Evolutionary conservation across 2,888 invertebrate species (phyloP).

Genomic region (Drosophila lacicola): DNA sequence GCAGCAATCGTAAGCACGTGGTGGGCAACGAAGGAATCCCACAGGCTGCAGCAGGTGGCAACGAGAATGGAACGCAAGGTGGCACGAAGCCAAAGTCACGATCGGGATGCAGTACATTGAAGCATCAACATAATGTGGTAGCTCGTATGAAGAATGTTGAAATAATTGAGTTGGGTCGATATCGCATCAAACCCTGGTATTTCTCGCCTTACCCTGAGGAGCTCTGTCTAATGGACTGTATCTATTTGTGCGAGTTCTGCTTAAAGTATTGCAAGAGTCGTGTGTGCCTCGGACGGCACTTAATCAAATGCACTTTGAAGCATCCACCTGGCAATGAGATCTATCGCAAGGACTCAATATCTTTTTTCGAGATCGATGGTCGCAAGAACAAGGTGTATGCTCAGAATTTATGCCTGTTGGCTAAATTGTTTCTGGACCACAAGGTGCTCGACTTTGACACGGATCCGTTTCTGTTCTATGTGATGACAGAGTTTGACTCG

Average conservation of each 20-base stretch:
- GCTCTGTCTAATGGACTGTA: constrained; percentile 93
- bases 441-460: constrained; percentile 99
- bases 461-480: constrained; percentile 99
- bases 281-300: constrained; percentile 96
- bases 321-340: constrained; percentile 98
- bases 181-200: constrained; percentile 99
- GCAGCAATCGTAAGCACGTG: constrained; percentile 83
- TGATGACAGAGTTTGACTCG: constrained; percentile 91
- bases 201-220: constrained; percentile 99
- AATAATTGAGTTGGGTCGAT: constrained; percentile 96
- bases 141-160: constrained; percentile 99
- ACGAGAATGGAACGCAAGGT: background rate
- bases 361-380: constrained; percentile 99
- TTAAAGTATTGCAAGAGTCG: constrained; percentile 98
- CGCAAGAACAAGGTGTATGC: constrained; percentile 98
- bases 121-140: constrained; percentile 88
- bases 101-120: background rate
- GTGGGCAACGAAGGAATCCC: constrained; percentile 85
- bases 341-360: constrained; percentile 96
- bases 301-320: constrained; percentile 92
- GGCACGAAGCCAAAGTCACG: background rate
- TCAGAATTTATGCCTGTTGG: constrained; percentile 97
- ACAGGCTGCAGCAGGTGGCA: background rate
- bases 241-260: constrained; percentile 99
- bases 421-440: constrained; percentile 98